phyloP scores from a whole-genome alignment of 2,797 vertebrate genomes.

The Emys orbicularis region DNA sequence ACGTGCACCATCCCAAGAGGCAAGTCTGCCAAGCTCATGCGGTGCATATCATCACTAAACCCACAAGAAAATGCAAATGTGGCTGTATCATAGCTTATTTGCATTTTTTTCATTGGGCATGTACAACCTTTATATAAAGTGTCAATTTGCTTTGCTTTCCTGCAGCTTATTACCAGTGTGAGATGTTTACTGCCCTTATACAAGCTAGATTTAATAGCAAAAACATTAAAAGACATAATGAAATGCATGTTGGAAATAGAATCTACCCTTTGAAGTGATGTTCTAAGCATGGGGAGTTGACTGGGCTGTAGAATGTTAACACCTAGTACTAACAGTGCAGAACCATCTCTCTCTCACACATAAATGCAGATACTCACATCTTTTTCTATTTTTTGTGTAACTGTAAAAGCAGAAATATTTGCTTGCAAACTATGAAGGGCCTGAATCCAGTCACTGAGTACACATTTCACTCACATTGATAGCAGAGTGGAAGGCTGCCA shows the following conservation, averaged over 20 bases:
- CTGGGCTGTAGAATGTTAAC: conserved; percentile 41
- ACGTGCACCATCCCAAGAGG: conserved; percentile 62
- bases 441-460: conserved; percentile 81
- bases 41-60: conserved; percentile 70
- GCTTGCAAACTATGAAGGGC: conserved; percentile 80
- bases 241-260: conserved; percentile 53
- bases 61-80: conserved; percentile 73
- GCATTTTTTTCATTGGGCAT: conserved; percentile 68
- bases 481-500: conserved; percentile 82
- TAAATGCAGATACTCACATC: conserved; percentile 25
- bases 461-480: conserved; percentile 81
- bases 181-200: conserved; percentile 73
- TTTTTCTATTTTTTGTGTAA: conserved; percentile 62
- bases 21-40: conserved; percentile 68
- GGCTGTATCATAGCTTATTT: conserved; percentile 68
- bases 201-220: conserved; percentile 68
- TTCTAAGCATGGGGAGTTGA: conserved; percentile 37
- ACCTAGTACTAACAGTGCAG: conserved; percentile 53
- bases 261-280: background rate
- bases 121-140: conserved; percentile 69
- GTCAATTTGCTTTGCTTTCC: conserved; percentile 76
- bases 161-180: conserved; percentile 70
- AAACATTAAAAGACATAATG: conserved; percentile 69
- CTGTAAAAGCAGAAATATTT: conserved; percentile 79
- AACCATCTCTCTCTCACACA: background rate